Base-by-base conservation (phyloP, 2,888 invertebrate species). In the Teleogryllus oceanicus region DNA sequence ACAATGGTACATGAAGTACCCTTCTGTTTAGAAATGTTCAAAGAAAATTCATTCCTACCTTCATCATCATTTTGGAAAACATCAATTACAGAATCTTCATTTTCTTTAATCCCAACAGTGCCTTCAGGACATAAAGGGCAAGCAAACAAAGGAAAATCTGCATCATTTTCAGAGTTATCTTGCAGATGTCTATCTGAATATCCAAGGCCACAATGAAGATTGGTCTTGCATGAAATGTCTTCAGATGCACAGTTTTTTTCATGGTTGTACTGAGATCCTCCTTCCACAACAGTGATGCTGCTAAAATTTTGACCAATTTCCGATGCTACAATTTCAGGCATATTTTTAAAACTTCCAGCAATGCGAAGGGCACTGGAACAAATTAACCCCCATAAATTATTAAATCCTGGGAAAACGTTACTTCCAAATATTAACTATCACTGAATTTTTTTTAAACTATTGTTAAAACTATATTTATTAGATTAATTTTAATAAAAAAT, bases 71-170 rank as follows among this genome's bases (percentile, higher is more conserved):
- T 37, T 37, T 74, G n/a, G n/a, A n/a, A n/a, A 20, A 11, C 21
- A 74, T 74, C 21, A 20, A 21, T 24, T 76, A 13, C 2, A 76
- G 8, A 24, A 21, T 3, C 21, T 21, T 24, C 76, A 76, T 18
- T 74, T 12, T 76, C 37, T 76, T 76, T n/a, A 24, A 76, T 76
- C 8, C 16, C 21, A 24, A 76, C 37, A 24, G 24, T 76, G n/a
- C 76, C 76, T 76, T 76, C 37, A 24, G 37, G 37, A 24, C 76
- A 76, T 13, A 76, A 37, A 21, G 76, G 76, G 24, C 76, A 76
- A 76, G 24, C 16, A 37, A 24, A 76, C 16, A 37, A 76, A n/a
- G 16, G 16, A 76, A 24, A 76, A 16, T 20, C n/a, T 12, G n/a
- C 74, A 11, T 76, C 24, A 21, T 76, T 24, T 21, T 76, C 76